A percentile compares a stretch with the other conserved stretches of the same genome.
Evolutionary conservation across 2,797 vertebrate genomes (phyloP).

Genomic region (Aeoliscus strigatus): DNA sequence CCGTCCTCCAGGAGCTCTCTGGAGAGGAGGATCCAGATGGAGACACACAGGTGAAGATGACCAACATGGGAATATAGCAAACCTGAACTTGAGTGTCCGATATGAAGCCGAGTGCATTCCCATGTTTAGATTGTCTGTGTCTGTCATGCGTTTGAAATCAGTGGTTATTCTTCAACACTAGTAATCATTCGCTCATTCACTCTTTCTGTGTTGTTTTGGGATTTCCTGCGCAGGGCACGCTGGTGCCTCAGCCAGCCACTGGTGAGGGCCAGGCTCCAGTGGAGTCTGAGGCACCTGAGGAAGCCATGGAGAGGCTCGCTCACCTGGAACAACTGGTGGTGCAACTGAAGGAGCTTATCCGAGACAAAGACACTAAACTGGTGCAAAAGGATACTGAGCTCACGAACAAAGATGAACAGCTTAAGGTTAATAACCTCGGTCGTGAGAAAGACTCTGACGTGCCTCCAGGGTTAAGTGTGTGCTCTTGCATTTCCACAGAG

Average conservation of each 20-base stretch:
- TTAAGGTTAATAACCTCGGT: constrained; percentile 72
- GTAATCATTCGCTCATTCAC: background rate
- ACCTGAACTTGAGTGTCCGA: background rate
- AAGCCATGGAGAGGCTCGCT: constrained; percentile 79
- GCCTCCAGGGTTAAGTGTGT: too few species aligned
- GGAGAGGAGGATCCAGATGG: constrained; percentile 73
- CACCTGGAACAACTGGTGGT: constrained; percentile 84
- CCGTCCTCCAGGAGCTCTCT: constrained; percentile 88
- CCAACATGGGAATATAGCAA: background rate
- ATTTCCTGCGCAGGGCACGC: constrained; percentile 44
- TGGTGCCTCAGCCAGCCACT: constrained; percentile 57
- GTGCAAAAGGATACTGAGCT: constrained; percentile 74
- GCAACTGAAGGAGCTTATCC: constrained; percentile 86
- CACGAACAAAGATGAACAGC: constrained; percentile 69
- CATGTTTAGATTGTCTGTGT: too few species aligned
- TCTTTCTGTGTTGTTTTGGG: background rate
- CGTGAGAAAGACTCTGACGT: too few species aligned
- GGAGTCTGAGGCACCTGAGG: constrained; percentile 66
- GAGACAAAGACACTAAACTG: constrained; percentile 84
- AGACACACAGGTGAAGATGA: constrained; percentile 74
- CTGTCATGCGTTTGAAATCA: too few species aligned
- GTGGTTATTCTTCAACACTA: background rate
- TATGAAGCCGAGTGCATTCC: background rate
- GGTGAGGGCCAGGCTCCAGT: constrained; percentile 32
- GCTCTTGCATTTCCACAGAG: constrained; percentile 64